Evolutionary conservation across 1,140 invertebrate species (phyloP).

Genomic region (Neodiprion fabricii): DNA sequence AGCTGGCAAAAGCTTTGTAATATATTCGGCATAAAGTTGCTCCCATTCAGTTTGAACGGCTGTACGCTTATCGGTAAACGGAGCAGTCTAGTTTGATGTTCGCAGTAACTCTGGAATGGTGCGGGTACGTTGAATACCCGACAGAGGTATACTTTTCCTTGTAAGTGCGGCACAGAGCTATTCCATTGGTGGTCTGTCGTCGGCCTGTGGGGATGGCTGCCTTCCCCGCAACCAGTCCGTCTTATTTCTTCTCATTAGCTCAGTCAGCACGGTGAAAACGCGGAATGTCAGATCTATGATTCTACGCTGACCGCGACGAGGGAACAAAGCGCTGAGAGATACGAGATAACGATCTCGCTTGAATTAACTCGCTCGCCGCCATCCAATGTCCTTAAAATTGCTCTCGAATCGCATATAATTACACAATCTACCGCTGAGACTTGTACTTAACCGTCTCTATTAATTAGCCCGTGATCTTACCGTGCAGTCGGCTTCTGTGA

Average conservation of each 20-base stretch:
- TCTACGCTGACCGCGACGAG: neutral
- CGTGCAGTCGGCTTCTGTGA: neutral
- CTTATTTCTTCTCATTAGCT: neutral
- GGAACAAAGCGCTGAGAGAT: conserved; percentile 6
- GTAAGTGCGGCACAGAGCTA: conserved; percentile 2
- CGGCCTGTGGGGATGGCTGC: neutral
- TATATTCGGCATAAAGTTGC: too few relatives aligned
- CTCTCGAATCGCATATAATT: neutral
- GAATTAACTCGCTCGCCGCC: neutral
- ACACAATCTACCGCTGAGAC: neutral
- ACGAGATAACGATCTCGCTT: conserved; percentile 4
- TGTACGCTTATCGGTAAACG: too few relatives aligned
- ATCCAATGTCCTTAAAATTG: conserved; percentile 3
- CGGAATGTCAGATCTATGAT: conserved; percentile 7
- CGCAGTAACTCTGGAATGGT: neutral
- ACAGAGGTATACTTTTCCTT: neutral
- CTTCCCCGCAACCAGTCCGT: neutral
- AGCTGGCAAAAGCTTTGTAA: too few relatives aligned
- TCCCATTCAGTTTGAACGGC: too few relatives aligned
- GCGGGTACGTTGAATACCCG: neutral
- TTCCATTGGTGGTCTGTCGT: neutral
- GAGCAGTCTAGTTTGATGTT: too few relatives aligned
- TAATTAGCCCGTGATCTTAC: conserved; percentile 2
- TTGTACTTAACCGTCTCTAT: neutral
- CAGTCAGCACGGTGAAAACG: neutral